Evolutionary conservation across 2,888 invertebrate species (phyloP), one percentile per base, ranked within the genome.

Genomic region (Tipula vernalis): DNA sequence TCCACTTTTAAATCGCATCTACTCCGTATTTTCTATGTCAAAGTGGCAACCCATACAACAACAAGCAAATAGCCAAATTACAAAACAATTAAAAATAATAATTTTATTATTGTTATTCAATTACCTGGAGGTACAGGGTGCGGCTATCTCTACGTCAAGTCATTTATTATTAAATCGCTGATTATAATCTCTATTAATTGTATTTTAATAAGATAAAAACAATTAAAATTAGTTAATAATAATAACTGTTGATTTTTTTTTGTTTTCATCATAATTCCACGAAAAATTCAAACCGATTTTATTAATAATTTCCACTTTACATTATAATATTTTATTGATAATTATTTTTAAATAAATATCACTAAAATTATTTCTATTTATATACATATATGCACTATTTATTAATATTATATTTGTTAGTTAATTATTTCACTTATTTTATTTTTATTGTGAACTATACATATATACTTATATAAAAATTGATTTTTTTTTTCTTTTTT

Each of bases 91-190:
- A 28, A 28, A 71, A 28, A n/a, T 51, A 39, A 15, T 51, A 15
- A 71, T 28, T 71, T 28, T 3, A 10, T 71, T 71, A n/a, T 28
- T 71, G 10, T 83, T n/a, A 39, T 36, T 39, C 0, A 39, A 41
- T 88, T 87, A 88, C 88, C 88, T 88, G 87, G 87, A 87, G 87
- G 87, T 88, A 88, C 85, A 88, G 87, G 87, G 87, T 88, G 87
- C 88, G 87, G 87, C 87, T 88, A 87, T 83, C 87, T 87, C 87
- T 88, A 88, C 88, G 88, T 88, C 88, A 88, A 87, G 87, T 88
- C 88, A 88, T 88, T 87, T 87, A 87, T 86, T 86, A 84, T 47
- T 85, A 86, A 71, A 47, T 86, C 87, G 41, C 87, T 39, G 84
- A 71, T 71, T 71, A 51, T n/a, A 51, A 51, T 51, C 3, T 51